Evolutionary conservation across 2,888 invertebrate species (phyloP).

Genomic region (Blastobasis lacticolella): DNA sequence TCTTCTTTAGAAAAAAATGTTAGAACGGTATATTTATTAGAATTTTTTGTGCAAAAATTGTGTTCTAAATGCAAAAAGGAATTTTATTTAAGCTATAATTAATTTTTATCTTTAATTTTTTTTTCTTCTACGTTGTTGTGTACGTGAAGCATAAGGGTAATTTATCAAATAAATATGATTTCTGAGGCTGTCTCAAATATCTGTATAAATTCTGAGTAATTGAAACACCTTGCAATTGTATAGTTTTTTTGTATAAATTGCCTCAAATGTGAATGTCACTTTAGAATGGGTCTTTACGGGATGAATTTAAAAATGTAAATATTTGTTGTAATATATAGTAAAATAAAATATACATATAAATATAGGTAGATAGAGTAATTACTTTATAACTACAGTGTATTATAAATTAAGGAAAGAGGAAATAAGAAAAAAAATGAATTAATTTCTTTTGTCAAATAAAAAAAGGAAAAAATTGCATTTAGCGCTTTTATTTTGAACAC

Average conservation of each 20-base stretch:
- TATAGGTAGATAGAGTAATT: slow-evolving; percentile 69
- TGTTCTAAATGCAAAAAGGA: slow-evolving; percentile 36
- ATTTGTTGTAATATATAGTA: slow-evolving; percentile 69
- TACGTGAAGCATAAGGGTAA: slow-evolving; percentile 17
- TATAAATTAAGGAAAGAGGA: slow-evolving; percentile 58
- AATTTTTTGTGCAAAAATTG: slow-evolving; percentile 31
- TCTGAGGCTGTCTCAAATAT: slow-evolving; percentile 6
- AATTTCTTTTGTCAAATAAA: slow-evolving; percentile 74
- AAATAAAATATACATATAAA: slow-evolving; percentile 64
- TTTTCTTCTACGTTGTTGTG: slow-evolving; percentile 25
- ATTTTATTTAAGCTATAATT: slow-evolving; percentile 25
- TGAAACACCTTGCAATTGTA: not conserved
- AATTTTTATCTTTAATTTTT: slow-evolving; percentile 22
- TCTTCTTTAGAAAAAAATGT: slow-evolving; percentile 30
- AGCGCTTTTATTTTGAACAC: slow-evolving; percentile 37
- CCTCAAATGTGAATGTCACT: slow-evolving; percentile 22
- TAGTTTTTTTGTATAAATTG: slow-evolving; percentile 22
- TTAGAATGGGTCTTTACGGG: slow-evolving; percentile 64
- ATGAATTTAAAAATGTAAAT: slow-evolving; percentile 56
- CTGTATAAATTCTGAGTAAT: slow-evolving; percentile 26
- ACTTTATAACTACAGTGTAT: slow-evolving; percentile 68
- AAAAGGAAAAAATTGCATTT: slow-evolving; percentile 53
- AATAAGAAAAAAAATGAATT: slow-evolving; percentile 65
- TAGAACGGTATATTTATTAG: slow-evolving; percentile 25
- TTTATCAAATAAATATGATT: slow-evolving; percentile 15